phyloP scores from a whole-genome alignment of 2,797 vertebrate species.

The Fratercula arctica region DNA sequence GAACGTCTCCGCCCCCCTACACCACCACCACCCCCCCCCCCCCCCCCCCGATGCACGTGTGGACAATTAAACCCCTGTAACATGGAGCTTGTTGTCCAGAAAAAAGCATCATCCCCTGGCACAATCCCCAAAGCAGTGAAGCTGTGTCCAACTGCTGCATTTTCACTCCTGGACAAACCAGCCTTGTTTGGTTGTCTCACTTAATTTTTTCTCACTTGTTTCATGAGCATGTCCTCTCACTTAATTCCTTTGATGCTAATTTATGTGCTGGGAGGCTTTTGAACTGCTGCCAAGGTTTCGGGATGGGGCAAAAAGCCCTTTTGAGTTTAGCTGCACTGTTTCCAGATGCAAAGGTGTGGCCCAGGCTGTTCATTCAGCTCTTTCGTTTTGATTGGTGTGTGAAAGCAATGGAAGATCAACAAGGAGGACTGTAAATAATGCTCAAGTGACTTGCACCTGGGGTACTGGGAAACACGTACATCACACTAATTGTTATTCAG shows the following conservation, averaged over 20 bases:
- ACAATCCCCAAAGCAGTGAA: not conserved
- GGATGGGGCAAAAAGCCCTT: not conserved
- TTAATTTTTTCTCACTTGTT: not conserved
- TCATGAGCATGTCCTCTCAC: accelerated
- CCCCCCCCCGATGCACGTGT: accelerated
- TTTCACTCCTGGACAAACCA: not conserved
- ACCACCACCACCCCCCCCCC: not conserved
- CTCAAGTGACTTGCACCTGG: too few species aligned
- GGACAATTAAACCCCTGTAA: not conserved
- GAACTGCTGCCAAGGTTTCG: not conserved
- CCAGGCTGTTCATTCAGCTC: not conserved
- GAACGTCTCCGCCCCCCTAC: too few species aligned
- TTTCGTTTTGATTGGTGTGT: not conserved
- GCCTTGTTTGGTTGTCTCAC: not conserved
- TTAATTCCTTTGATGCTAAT: not conserved
- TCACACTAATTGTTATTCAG: too few species aligned
- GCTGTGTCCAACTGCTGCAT: not conserved
- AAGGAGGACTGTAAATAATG: too few species aligned
- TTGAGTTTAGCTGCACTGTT: not conserved
- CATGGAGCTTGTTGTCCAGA: not conserved
- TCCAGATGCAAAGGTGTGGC: not conserved
- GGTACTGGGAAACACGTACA: too few species aligned
- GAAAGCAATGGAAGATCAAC: too few species aligned
- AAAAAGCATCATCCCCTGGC: not conserved
- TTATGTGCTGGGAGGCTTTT: not conserved